Conservation (phyloP, 1,140 invertebrate species). For the Psix sp. region DNA sequence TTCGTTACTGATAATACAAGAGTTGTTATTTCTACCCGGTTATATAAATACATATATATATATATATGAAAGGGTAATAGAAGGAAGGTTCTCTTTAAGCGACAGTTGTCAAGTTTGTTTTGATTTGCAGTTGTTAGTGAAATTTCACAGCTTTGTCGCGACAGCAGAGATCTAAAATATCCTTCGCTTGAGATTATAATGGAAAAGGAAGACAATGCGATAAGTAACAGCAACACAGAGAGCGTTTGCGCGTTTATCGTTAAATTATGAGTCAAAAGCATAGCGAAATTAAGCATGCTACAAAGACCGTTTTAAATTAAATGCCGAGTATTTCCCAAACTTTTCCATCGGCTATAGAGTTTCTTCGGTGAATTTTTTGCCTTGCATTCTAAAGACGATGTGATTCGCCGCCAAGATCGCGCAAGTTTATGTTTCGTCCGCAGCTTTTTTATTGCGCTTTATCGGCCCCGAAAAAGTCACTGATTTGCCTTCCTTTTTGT, state of each 20-base stretch:
- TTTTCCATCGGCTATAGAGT: conserved; percentile 20
- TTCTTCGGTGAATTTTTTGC: conserved; percentile 10
- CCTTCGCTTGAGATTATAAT: neutral
- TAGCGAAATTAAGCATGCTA: conserved; percentile 56
- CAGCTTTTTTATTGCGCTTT: conserved; percentile 17
- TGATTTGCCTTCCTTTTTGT: conserved; percentile 8
- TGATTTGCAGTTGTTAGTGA: too few species aligned
- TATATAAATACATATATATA: too few species aligned
- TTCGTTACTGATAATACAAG: too few species aligned
- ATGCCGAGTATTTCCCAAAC: conserved; percentile 56
- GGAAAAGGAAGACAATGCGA: conserved; percentile 9
- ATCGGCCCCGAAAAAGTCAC: conserved; percentile 28
- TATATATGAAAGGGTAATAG: too few species aligned
- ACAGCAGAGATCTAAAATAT: neutral
- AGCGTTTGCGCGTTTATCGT: conserved; percentile 22
- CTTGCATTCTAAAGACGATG: conserved; percentile 13
- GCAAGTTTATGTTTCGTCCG: conserved; percentile 28
- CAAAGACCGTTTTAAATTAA: conserved; percentile 66
- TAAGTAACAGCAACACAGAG: conserved; percentile 25
- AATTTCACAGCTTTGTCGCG: too few species aligned
- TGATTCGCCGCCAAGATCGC: conserved; percentile 15
- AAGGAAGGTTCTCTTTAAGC: too few species aligned
- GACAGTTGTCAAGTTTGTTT: too few species aligned
- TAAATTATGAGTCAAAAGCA: conserved; percentile 31
- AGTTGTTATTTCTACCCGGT: too few species aligned